Percentiles rank a stretch among this genome's conserved stretches.
Conservation (phyloP, 2,113 vertebrate genomes). For the Tupaia tana region DNA sequence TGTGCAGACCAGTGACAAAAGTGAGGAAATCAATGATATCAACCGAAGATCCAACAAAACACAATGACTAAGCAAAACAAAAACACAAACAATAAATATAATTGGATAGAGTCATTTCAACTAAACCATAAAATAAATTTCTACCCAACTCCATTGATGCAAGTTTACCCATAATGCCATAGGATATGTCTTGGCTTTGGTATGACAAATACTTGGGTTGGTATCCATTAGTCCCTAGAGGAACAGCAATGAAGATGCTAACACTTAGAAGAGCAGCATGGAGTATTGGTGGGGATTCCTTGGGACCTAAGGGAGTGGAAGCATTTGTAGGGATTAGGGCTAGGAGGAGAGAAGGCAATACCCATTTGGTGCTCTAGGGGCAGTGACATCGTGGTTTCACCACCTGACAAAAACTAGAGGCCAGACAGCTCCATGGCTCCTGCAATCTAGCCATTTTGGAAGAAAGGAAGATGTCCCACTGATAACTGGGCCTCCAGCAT, state of each 20-base stretch:
- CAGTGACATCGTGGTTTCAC: background rate
- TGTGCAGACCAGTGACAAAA: background rate
- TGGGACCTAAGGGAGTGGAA: background rate
- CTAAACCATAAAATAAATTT: background rate
- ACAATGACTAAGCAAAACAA: background rate
- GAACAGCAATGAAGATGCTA: background rate
- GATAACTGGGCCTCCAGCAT: no score
- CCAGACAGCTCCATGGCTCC: no score
- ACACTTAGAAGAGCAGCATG: background rate
- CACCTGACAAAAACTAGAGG: background rate
- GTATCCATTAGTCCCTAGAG: background rate
- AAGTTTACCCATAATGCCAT: background rate
- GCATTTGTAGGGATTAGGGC: background rate
- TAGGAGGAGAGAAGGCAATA: background rate
- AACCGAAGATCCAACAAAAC: background rate
- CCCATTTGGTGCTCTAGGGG: rapidly evolving
- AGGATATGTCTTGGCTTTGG: background rate
- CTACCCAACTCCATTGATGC: background rate
- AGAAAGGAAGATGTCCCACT: no score
- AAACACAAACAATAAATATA: background rate
- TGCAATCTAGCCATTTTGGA: no score
- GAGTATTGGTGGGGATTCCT: background rate
- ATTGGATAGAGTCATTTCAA: background rate
- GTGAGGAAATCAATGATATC: background rate
- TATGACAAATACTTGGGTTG: background rate